A percentile compares a stretch with the other conserved stretches of the same genome.
Evolutionary conservation across 2,797 vertebrate genomes (phyloP).

Genomic region (Martes flavigula): DNA sequence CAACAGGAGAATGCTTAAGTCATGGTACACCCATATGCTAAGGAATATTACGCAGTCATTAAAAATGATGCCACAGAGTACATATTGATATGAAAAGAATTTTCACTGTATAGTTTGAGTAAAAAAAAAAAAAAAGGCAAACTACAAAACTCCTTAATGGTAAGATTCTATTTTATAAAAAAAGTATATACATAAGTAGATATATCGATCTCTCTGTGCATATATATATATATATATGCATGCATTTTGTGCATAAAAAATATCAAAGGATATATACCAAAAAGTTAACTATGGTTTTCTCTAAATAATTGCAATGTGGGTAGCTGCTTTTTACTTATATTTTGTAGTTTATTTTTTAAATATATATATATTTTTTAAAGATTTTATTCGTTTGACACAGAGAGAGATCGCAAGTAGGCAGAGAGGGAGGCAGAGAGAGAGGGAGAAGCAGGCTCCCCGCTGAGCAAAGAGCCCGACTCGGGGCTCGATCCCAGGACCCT

Average conservation of each 20-base stretch:
- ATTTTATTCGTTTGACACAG: no score
- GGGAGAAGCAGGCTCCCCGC: no score
- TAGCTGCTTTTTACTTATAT: neutral
- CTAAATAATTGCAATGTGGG: neutral
- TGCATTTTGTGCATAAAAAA: neutral
- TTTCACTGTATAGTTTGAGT: neutral
- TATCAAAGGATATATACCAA: neutral
- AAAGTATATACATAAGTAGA: neutral
- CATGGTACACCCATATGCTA: neutral
- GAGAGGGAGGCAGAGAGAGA: no score
- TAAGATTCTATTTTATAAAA: conserved; percentile 10
- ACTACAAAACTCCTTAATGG: neutral
- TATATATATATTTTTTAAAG: no score
- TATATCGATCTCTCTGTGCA: no score
- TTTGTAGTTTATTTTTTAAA: neutral
- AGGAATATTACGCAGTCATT: neutral
- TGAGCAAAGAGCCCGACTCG: no score
- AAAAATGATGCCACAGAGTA: conserved; percentile 9
- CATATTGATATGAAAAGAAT: conserved; percentile 6
- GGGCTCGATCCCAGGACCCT: no score
- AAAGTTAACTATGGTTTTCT: conserved; percentile 2
- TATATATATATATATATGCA: neutral
- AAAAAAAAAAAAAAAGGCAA: neutral
- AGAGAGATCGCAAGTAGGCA: no score
- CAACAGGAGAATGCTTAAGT: neutral